Conservation (phyloP, 1,140 invertebrate species). For the Eufriesea mexicana region DNA sequence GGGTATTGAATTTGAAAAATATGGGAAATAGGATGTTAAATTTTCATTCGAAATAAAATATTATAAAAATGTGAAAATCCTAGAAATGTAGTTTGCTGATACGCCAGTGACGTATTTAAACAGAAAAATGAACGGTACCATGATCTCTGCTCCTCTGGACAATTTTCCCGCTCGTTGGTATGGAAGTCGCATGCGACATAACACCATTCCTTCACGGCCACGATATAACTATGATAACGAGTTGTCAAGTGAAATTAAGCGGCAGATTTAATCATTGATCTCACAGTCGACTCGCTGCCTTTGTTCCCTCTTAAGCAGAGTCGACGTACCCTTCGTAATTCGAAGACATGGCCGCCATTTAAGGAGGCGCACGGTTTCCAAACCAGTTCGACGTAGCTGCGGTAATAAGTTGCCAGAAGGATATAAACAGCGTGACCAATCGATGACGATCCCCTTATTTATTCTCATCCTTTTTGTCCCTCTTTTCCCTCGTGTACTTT, state of each 20-base stretch:
- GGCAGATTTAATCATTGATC: constrained; percentile 54
- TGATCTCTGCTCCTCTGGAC: not conserved
- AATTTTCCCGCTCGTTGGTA: not conserved
- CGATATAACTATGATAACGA: constrained; percentile 26
- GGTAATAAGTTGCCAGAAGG: constrained; percentile 15
- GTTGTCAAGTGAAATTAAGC: constrained; percentile 34
- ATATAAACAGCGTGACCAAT: constrained; percentile 9
- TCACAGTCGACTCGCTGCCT: not conserved
- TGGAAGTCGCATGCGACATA: not conserved
- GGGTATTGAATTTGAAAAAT: too few relatives aligned
- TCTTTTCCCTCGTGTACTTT: rapidly evolving
- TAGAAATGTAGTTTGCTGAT: too few relatives aligned
- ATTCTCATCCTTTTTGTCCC: too few relatives aligned
- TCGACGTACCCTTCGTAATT: constrained; percentile 19
- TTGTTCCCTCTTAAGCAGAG: constrained; percentile 13
- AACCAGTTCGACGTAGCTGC: constrained; percentile 26
- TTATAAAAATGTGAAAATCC: too few relatives aligned
- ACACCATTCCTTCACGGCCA: not conserved
- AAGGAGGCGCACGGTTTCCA: constrained; percentile 25
- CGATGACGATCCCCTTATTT: not conserved
- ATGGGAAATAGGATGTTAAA: too few relatives aligned
- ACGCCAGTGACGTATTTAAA: not conserved
- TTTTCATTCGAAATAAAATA: too few relatives aligned
- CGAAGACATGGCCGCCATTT: constrained; percentile 32
- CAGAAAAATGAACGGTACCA: not conserved